phyloP scores from a whole-genome alignment of 2,888 invertebrate species.

The Drosophila leonis region DNA sequence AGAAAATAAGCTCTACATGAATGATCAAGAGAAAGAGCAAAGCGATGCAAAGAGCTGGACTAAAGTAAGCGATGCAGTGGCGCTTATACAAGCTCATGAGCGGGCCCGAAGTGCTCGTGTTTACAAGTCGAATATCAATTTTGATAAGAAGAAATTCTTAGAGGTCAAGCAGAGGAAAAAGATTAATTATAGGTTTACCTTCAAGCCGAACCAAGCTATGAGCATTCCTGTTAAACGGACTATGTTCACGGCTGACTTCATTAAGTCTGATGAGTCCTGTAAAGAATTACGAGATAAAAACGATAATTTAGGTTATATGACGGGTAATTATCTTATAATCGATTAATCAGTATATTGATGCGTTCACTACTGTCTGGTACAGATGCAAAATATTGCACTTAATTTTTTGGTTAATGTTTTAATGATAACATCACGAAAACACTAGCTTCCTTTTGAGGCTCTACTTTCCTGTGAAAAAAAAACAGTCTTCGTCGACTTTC shows the following conservation, averaged over 20 bases:
- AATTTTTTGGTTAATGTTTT: too few relatives aligned
- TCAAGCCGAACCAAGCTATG: conserved; percentile 79
- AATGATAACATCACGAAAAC: too few relatives aligned
- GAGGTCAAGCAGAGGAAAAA: conserved; percentile 52
- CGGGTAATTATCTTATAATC: neutral
- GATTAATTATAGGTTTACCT: conserved; percentile 76
- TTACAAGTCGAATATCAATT: conserved; percentile 66
- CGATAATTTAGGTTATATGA: conserved; percentile 38
- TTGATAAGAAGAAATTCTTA: conserved; percentile 63
- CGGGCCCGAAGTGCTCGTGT: conserved; percentile 83
- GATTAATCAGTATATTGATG: neutral
- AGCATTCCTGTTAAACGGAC: conserved; percentile 82
- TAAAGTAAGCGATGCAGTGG: conserved; percentile 74
- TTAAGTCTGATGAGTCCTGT: conserved; percentile 61
- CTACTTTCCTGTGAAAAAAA: too few relatives aligned
- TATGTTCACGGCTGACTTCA: conserved; percentile 74
- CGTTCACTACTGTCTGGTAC: too few relatives aligned
- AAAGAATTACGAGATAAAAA: conserved; percentile 46
- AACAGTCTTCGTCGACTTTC: too few relatives aligned
- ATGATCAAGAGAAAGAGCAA: conserved; percentile 57
- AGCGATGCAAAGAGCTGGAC: conserved; percentile 55
- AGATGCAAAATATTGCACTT: too few relatives aligned
- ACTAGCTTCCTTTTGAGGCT: too few relatives aligned
- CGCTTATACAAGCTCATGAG: conserved; percentile 86
- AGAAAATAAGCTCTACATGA: conserved; percentile 65